Evolutionary conservation across 1,140 invertebrate species (phyloP).

Genomic region (Chrysomallon squamiferum): DNA sequence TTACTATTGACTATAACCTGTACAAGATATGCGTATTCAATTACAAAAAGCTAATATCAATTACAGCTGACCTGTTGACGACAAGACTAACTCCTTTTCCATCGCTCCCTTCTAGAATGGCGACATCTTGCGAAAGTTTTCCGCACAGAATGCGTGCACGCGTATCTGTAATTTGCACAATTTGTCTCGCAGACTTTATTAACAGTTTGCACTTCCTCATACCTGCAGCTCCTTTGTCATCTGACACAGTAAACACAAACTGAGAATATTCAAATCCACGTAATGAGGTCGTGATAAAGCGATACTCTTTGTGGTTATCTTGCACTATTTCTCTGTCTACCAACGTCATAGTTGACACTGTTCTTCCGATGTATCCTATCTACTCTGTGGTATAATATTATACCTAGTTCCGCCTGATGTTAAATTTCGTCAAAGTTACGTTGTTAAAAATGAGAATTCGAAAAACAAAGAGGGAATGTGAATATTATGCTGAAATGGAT

Average conservation of each 20-base stretch:
- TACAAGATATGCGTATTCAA: too few species aligned
- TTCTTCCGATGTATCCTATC: not conserved
- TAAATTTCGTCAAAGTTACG: too few species aligned
- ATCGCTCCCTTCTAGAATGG: constrained; percentile 51
- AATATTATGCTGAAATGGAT: too few species aligned
- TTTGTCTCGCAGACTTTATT: constrained; percentile 64
- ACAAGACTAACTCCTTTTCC: constrained; percentile 62
- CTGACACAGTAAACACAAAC: not conserved
- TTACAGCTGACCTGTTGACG: constrained; percentile 55
- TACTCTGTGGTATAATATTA: not conserved
- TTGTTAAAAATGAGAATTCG: too few species aligned
- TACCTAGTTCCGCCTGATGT: not conserved
- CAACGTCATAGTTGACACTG: not conserved
- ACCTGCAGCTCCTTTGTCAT: not conserved
- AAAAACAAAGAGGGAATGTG: too few species aligned
- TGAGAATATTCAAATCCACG: not conserved
- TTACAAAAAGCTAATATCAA: too few species aligned
- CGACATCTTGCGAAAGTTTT: constrained; percentile 57
- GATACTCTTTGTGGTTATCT: not conserved
- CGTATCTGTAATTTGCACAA: constrained; percentile 61
- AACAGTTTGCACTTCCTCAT: constrained; percentile 50
- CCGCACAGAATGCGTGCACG: constrained; percentile 54
- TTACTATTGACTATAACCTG: not conserved
- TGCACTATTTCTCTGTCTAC: not conserved
- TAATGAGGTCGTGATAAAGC: not conserved